Evolutionary conservation across 2,113 vertebrate species (phyloP), one percentile per base, ranked within the genome.

Genomic region (Dunckerocampus dactyliophorus): DNA sequence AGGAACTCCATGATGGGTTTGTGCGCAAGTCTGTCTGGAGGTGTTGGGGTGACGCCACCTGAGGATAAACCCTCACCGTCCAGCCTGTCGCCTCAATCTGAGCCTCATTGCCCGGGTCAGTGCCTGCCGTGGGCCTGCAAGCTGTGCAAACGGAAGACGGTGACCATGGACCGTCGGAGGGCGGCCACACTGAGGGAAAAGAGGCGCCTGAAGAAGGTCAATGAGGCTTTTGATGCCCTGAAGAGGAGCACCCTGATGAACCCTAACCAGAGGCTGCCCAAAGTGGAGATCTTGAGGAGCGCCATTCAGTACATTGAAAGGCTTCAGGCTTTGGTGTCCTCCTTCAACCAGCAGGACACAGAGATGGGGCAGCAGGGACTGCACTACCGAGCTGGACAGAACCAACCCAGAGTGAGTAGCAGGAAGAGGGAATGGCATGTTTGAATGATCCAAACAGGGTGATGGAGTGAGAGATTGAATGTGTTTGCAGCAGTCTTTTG

Each of bases 291-390:
- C 86, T 89, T 99, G 85, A 92, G 97, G 72, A 97, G 95, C 0
- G 96, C 96, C 88, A 99, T 99, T 82, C 97, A 99, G 87, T 99
- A 98, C 81, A 99, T 99, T 6, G 96, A 98, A 82, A 91, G 95
- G 58, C 92, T 99, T 42, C 97, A 98, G 90, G 93, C 93, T 11
- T 85, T 99, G 78, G 94, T 98, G 84, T 92, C 93, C 80, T 93
- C 94, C 45, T 94, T 99, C 76, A 96, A 95, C 91, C 97, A 98
- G 89, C 95, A 98, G 89, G 95, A 99, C 74, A 88, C 88, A 0
- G 95, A 95, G 59, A 93, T 88, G 1, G 92, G 91, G 2, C 89
- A 94, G 82, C 93, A 92, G 49, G 92, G 91, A 11, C 82, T 94
- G 74, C 93, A 91, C 75, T 93, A 90, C 75, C 73, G 86, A 54